Base-by-base conservation (phyloP, 2,113 vertebrate species). In the Macrotis lagotis region DNA sequence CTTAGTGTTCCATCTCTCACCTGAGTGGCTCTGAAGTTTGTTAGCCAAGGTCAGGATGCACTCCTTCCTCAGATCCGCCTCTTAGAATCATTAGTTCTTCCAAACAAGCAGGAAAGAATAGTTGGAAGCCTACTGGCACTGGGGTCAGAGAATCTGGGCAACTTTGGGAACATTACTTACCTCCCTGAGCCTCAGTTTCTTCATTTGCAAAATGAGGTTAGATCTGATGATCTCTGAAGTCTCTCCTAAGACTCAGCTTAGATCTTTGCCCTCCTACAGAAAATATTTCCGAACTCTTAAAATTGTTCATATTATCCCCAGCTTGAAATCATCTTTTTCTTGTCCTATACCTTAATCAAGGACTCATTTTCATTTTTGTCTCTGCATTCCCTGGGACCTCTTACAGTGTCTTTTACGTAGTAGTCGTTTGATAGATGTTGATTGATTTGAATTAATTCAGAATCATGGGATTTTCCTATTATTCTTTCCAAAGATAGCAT, bases 401-500 rank as follows among this genome's bases (percentile, higher is more conserved):
- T n/a, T 44, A 44, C 26, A 83, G 37, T 74, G 31, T 16, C 12
- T 74, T 19, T 31, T 24, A 44, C 66, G 44, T 24, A 44, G n/a
- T 44, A 83, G 37, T 16, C 24, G 7, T 2, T 44, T 44, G n/a
- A 83, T 22, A 44, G 66, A 44, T 22, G 16, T 44, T 24, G 16
- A 44, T 44, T 44, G 66, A 44, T 8, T 44, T 83, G 66, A 83
- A 83, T 24, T 37, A 31, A 66, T 37, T 31, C 55, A 31, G 37
- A 50, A 88, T 93, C 48, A 91, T 48, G 26, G 49, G 0, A 50
- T 47, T 92, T 88, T 55, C 44, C 66, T 89, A n/a, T n/a, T 0
- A 51, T 92, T 16, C 48, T 94, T 89, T 52, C 12, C 48, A 59
- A 93, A 96, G 92, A 48, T 16, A 31, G 90, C 94, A 83, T 95